Conservation (phyloP, 2,113 vertebrate species). For the Bubo blakistoni region DNA sequence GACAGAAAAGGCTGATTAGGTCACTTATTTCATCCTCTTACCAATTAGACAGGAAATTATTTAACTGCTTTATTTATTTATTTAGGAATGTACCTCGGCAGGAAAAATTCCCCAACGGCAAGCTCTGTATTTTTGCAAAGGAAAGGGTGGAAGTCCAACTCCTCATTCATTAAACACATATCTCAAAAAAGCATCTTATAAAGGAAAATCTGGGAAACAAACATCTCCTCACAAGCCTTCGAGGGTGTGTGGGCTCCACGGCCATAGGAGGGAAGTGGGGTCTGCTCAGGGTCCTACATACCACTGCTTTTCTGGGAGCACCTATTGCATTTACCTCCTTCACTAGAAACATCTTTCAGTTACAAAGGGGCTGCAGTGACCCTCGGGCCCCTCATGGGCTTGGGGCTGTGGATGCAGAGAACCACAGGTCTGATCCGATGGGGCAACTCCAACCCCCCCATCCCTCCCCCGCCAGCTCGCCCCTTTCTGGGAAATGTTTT, state of each 20-base stretch:
- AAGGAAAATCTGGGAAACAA: neutral
- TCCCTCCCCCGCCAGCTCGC: neutral
- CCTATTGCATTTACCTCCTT: neutral
- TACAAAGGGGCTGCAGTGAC: neutral
- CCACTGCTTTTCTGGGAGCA: neutral
- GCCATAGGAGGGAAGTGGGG: fast-evolving
- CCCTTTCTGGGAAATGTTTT: neutral
- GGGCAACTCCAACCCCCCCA: neutral
- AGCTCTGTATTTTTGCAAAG: neutral
- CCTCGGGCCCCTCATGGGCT: fast-evolving
- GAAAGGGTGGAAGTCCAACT: neutral
- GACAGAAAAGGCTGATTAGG: constrained; percentile 42
- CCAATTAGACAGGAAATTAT: constrained; percentile 59
- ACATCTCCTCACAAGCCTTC: neutral
- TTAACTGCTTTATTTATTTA: constrained; percentile 66
- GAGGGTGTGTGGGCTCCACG: neutral
- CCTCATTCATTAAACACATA: neutral
- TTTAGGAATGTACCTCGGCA: constrained; percentile 53
- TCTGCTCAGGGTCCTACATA: neutral
- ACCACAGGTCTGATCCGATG: fast-evolving
- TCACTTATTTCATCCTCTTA: constrained; percentile 42
- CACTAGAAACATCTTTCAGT: fast-evolving
- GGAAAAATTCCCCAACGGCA: constrained; percentile 10
- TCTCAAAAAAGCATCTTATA: neutral
- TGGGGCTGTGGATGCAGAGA: neutral